A percentile compares a stretch with the other conserved stretches of the same genome.
Evolutionary conservation across 2,888 invertebrate species (phyloP).

Genomic region (Heliconius ismenius): DNA sequence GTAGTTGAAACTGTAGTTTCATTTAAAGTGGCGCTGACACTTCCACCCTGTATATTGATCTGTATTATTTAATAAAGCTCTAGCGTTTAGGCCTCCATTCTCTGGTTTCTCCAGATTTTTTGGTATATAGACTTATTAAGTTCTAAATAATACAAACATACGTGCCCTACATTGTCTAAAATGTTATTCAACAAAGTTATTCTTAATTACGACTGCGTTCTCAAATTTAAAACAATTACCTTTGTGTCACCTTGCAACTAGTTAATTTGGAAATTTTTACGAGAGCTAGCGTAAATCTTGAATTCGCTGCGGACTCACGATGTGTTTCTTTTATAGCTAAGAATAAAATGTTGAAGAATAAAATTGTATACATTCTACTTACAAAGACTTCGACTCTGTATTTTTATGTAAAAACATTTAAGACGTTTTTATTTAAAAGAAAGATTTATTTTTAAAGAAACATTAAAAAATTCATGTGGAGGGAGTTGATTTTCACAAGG

Average conservation of each 20-base stretch:
- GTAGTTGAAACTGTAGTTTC: no score
- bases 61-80: no score
- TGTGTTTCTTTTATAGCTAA: constrained; percentile 22
- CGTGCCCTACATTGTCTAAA: background rate
- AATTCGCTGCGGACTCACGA: background rate
- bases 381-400: background rate
- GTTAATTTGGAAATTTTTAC: background rate
- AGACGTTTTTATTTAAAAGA: background rate
- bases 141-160: no score
- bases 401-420: background rate
- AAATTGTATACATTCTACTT: background rate
- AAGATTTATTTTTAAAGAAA: background rate
- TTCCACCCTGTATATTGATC: no score
- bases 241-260: background rate
- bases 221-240: constrained; percentile 17
- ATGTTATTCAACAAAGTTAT: background rate
- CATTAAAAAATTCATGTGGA: no score
- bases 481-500: no score
- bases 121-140: no score
- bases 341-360: constrained; percentile 1
- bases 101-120: no score
- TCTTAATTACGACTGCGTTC: background rate
- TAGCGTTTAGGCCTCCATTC: no score
- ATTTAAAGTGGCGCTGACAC: no score
- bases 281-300: constrained; percentile 1